Base-by-base conservation (phyloP, 2,113 vertebrate species). In the Megaleporinus macrocephalus region DNA sequence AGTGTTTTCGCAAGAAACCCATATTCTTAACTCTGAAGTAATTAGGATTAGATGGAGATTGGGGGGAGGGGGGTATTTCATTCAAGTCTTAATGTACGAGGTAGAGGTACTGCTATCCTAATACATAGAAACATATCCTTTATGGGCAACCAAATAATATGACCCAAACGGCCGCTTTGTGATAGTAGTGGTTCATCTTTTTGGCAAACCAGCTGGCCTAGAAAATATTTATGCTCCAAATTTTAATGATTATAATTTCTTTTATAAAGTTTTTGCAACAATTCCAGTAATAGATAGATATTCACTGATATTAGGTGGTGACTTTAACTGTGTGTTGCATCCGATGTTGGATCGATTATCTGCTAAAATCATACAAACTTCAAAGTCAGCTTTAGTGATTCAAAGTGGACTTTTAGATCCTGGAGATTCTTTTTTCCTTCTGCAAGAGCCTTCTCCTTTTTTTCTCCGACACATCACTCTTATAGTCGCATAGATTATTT, bases 151-250 rank as follows among this genome's bases (percentile, higher is more conserved):
- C 24, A 49, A 24, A 12, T 51, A 16, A n/a, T 36, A 6, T 74
- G 73, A 74, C 26, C 2, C 65, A 3, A 13, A 14, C 14, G 65
- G 65, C 2, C 51, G 29, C 6, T 59, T 2, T 59, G 73, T 68
- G 5, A 68, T 68, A 33, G 29, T 74, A 33, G 7, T 14, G 36
- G 73, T 49, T 1, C 16, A 29, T 30, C 24, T 74, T n/a, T 26
- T 47, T 1, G 70, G 51, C 33, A 73, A 20, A 5, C 26, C 57
- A n/a, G n/a, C n/a, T n/a, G n/a, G n/a, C n/a, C n/a, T n/a, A n/a
- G n/a, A n/a, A 57, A 74, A 57, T n/a, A 57, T 74, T 20, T 59
- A 59, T 74, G 73, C 73, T 11, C 73, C 73, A 59, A 74, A 59
- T 74, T 74, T n/a, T n/a, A n/a, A 36, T 36, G 3, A 36, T 36